Percentiles rank a stretch among this genome's conserved stretches.
phyloP scores from a whole-genome alignment of 2,888 invertebrate genomes.

The Eupeodes luniger region DNA sequence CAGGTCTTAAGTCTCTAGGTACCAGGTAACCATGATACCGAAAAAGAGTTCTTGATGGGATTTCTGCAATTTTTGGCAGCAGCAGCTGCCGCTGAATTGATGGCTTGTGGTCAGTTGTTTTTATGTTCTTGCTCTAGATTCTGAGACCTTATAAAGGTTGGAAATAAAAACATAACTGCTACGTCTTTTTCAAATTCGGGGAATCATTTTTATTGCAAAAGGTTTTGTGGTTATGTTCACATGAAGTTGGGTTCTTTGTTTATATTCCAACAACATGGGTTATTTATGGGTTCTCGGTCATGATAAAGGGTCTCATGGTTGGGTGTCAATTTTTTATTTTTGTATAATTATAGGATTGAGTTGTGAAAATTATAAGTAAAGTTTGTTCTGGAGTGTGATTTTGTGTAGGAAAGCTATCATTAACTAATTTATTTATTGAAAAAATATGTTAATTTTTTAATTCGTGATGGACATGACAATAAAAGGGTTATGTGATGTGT shows the following conservation, averaged over 20 bases:
- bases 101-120: slow-evolving; percentile 16
- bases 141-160: not conserved
- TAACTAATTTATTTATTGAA: slow-evolving; percentile 18
- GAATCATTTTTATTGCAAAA: slow-evolving; percentile 22
- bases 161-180: not conserved
- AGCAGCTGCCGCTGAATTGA: slow-evolving; percentile 11
- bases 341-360: slow-evolving; percentile 34
- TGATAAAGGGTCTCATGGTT: slow-evolving; percentile 25
- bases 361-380: slow-evolving; percentile 3
- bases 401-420: not conserved
- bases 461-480: slow-evolving; percentile 14
- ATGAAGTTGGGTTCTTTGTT: not conserved
- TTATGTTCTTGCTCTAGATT: not conserved
- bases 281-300: slow-evolving; percentile 14
- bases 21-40: not conserved
- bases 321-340: slow-evolving; percentile 23
- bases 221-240: not conserved
- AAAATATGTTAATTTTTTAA: slow-evolving; percentile 16
- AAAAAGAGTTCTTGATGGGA: slow-evolving; percentile 30
- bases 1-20: too few relatives aligned
- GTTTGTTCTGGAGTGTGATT: slow-evolving; percentile 13
- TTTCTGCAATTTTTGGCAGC: slow-evolving; percentile 10
- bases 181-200: not conserved
- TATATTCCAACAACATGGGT: not conserved
- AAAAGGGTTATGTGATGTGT: not conserved